These are phyloP conservation scores for Doryteuthis pealeii DNA, from an alignment of 1,140 invertebrate genomes.

Conservation along the genomic window DNA sequence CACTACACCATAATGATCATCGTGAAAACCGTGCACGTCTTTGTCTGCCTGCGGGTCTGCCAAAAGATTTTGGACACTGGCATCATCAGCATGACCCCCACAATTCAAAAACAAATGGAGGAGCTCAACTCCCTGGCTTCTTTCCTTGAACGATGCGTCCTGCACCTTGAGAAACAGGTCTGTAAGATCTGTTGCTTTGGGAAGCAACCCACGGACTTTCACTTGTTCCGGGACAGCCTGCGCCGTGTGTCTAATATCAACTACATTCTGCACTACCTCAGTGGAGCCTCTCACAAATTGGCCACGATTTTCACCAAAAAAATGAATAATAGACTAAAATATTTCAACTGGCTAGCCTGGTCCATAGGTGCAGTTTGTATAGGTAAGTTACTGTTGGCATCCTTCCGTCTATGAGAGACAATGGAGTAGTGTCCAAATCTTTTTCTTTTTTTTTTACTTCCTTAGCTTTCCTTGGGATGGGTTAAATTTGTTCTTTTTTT, in stretches of 20 bases:
- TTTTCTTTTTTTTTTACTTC: no score
- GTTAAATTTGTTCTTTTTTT: no score
- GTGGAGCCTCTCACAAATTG: background rate
- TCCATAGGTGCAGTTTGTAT: background rate
- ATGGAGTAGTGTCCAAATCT: no score
- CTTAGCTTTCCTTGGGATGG: no score
- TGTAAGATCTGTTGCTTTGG: background rate
- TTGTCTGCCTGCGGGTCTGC: background rate
- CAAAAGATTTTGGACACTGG: background rate
- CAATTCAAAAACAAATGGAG: background rate
- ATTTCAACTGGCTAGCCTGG: background rate
- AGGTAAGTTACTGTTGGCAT: slow-evolving; percentile 1
- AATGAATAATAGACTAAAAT: background rate
- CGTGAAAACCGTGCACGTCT: background rate
- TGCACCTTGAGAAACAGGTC: background rate
- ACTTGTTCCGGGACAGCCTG: background rate
- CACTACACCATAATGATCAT: background rate
- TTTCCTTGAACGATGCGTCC: background rate
- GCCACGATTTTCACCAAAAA: background rate
- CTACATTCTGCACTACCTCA: background rate
- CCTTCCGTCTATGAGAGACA: no score
- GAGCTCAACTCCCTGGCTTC: background rate
- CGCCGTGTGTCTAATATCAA: background rate
- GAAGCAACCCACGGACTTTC: background rate
- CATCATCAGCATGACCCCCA: background rate